These are phyloP conservation scores for Agrotis puta DNA, from an alignment of 2,888 invertebrate species.

Conservation along the genomic window DNA sequence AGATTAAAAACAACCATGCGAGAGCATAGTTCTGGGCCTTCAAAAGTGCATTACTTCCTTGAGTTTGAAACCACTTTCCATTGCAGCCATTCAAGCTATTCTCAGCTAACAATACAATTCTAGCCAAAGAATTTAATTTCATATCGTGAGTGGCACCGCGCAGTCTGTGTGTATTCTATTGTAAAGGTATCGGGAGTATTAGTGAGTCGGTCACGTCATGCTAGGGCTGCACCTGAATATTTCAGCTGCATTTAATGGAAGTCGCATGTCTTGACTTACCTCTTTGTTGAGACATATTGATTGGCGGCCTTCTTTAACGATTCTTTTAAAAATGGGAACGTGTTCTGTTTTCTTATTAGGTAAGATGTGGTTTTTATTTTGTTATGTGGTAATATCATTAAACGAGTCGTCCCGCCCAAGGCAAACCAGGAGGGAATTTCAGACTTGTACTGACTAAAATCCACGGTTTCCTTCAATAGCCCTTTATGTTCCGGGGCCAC, in stretches of 20 bases:
- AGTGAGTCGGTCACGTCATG: slow-evolving; percentile 42
- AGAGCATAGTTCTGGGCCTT: background rate
- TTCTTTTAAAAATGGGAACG: slow-evolving; percentile 6
- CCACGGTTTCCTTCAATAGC: no score
- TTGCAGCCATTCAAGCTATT: slow-evolving; percentile 2
- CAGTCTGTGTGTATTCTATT: slow-evolving; percentile 30
- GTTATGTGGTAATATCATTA: no score
- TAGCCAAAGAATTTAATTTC: slow-evolving; percentile 32
- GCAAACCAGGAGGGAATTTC: no score
- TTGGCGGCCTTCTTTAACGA: slow-evolving; percentile 22
- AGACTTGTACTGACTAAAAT: no score
- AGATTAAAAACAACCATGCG: background rate
- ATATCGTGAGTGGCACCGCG: slow-evolving; percentile 16
- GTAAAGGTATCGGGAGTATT: slow-evolving; percentile 18
- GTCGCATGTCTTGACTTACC: slow-evolving; percentile 26
- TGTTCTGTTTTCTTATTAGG: background rate
- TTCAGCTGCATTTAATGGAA: slow-evolving; percentile 27
- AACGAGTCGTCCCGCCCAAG: no score
- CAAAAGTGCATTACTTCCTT: background rate
- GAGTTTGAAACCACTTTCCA: background rate
- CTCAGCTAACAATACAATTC: slow-evolving; percentile 12
- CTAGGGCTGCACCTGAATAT: slow-evolving; percentile 50
- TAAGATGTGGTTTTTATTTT: background rate
- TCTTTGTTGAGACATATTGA: slow-evolving; percentile 6
- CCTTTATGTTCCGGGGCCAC: no score